A percentile compares a stretch with the other conserved stretches of the same genome.
Evolutionary conservation across 1,140 invertebrate genomes (phyloP).

Genomic region (Apis dorsata): DNA sequence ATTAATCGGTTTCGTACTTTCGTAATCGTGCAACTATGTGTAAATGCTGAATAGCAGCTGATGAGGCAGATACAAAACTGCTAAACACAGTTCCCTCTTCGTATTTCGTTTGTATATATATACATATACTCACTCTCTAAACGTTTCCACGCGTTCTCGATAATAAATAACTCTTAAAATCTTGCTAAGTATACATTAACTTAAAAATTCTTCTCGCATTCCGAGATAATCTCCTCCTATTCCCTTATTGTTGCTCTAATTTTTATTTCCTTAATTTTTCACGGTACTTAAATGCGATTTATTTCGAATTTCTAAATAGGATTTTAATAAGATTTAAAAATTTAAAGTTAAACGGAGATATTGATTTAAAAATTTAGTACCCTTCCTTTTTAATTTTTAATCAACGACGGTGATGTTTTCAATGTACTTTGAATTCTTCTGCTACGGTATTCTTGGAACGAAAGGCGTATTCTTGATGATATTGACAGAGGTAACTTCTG

Average conservation of each 20-base stretch:
- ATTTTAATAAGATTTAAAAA: too few species aligned
- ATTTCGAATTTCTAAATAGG: neutral
- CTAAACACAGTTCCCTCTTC: conserved; percentile 43
- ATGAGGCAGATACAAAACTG: conserved; percentile 59
- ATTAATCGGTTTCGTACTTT: conserved; percentile 37
- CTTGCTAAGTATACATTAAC: conserved; percentile 12
- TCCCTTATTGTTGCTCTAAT: too few species aligned
- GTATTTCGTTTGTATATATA: neutral
- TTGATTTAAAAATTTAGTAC: too few species aligned
- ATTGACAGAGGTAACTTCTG: neutral
- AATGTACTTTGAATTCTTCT: neutral
- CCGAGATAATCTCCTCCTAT: conserved; percentile 12
- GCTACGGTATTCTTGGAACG: neutral
- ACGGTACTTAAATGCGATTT: neutral
- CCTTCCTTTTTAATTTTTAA: neutral
- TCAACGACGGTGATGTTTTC: neutral
- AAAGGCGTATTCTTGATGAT: neutral
- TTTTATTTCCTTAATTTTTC: neutral
- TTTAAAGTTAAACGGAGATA: too few species aligned
- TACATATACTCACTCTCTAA: neutral
- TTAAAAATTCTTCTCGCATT: neutral
- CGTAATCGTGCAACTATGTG: conserved; percentile 53
- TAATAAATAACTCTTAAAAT: conserved; percentile 32
- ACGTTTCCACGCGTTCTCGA: neutral
- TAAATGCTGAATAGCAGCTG: conserved; percentile 65